Percentiles rank a stretch among this genome's conserved stretches.
phyloP scores from a whole-genome alignment of 2,888 invertebrate genomes.

The Masnerella sp. region DNA sequence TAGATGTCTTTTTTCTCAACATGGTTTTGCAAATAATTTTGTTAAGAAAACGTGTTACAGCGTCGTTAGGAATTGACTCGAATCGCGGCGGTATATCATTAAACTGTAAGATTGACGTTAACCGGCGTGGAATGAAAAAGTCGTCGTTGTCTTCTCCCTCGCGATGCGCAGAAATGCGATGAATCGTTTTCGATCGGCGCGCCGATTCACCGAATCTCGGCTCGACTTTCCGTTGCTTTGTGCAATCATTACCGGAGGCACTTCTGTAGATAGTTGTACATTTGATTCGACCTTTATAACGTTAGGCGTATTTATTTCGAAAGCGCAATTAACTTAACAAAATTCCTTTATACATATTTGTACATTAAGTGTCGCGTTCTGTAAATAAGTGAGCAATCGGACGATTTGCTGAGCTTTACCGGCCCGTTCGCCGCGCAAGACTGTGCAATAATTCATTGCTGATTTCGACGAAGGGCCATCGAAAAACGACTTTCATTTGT shows the following conservation, averaged over 20 bases:
- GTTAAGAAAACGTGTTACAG: slow-evolving; percentile 5
- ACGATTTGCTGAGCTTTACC: slow-evolving; percentile 18
- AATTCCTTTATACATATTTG: slow-evolving; percentile 36
- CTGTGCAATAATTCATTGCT: too few relatives aligned
- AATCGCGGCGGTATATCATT: slow-evolving; percentile 61
- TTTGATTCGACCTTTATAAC: slow-evolving; percentile 38
- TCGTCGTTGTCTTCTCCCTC: slow-evolving; percentile 54
- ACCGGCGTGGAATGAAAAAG: slow-evolving; percentile 32
- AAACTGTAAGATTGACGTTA: slow-evolving; percentile 59
- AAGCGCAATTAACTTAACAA: slow-evolving; percentile 29
- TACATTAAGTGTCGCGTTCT: slow-evolving; percentile 53
- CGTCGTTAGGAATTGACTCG: slow-evolving; percentile 58
- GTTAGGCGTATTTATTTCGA: slow-evolving; percentile 42
- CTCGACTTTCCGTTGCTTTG: slow-evolving; percentile 43
- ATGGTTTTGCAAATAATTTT: too few relatives aligned
- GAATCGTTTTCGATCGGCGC: slow-evolving; percentile 45
- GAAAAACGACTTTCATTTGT: too few relatives aligned
- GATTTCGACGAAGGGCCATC: too few relatives aligned
- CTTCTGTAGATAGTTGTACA: slow-evolving; percentile 59
- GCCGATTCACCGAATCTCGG: slow-evolving; percentile 49
- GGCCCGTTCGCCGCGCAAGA: slow-evolving; percentile 1
- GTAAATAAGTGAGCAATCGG: slow-evolving; percentile 47
- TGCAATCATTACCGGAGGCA: slow-evolving; percentile 47
- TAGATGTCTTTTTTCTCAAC: too few relatives aligned
- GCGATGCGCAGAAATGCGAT: slow-evolving; percentile 44